These are phyloP conservation scores for Dendroctonus ponderosae DNA, from an alignment of 1,140 invertebrate genomes.

Conservation along the genomic window DNA sequence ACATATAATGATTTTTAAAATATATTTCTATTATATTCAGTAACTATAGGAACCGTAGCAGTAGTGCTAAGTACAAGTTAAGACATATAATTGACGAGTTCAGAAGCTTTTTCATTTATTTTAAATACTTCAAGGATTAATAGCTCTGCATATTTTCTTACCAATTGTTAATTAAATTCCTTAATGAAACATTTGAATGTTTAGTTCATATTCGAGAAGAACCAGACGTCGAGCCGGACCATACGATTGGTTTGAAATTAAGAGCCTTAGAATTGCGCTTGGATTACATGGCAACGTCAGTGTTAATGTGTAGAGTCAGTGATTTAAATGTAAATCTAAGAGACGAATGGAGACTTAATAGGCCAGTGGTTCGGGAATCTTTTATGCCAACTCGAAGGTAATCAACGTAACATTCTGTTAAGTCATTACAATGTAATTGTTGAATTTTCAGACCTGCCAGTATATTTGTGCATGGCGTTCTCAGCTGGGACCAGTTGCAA, in stretches of 20 bases:
- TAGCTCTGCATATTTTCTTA: no score
- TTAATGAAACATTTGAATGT: conserved; percentile 23
- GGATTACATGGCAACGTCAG: conserved; percentile 96
- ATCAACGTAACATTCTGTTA: background rate
- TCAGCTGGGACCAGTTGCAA: conserved; percentile 94
- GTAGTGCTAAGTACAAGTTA: no score
- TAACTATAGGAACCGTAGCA: no score
- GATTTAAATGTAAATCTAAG: conserved; percentile 73
- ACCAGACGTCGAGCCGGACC: conserved; percentile 83
- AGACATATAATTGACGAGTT: no score
- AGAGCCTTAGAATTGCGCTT: conserved; percentile 83
- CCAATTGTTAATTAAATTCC: no score
- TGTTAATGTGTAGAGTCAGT: conserved; percentile 87
- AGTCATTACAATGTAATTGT: background rate
- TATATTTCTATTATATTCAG: no score
- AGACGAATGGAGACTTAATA: conserved; percentile 75
- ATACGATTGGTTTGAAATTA: conserved; percentile 80
- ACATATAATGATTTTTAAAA: no score
- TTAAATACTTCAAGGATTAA: no score
- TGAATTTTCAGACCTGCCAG: conserved; percentile 69
- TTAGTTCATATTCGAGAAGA: conserved; percentile 85
- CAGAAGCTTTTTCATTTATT: no score
- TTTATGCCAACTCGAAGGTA: conserved; percentile 60
- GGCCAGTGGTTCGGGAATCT: conserved; percentile 48
- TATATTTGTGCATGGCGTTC: conserved; percentile 89